Evolutionary conservation across 2,888 invertebrate species (phyloP).

Genomic region (Ophioninae sp.): DNA sequence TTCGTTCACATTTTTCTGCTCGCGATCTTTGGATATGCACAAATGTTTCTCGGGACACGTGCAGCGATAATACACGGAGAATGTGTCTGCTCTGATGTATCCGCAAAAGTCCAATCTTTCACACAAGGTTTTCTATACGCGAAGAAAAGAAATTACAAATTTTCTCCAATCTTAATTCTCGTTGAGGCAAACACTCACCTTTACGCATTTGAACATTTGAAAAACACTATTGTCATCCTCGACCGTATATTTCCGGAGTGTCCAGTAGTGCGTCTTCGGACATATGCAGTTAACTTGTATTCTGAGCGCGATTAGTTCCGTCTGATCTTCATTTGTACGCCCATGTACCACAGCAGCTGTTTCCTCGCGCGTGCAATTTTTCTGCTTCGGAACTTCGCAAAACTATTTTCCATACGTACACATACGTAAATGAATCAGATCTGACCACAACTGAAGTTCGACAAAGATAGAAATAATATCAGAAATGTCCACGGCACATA

Average conservation of each 20-base stretch:
- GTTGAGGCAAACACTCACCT: slow-evolving; percentile 64
- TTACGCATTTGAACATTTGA: slow-evolving; percentile 81
- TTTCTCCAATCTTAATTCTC: neutral
- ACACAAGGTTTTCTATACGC: slow-evolving; percentile 82
- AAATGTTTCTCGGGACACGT: slow-evolving; percentile 84
- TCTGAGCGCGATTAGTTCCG: slow-evolving; percentile 79
- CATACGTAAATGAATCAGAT: neutral
- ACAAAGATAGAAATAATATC: neutral
- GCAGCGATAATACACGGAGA: slow-evolving; percentile 85
- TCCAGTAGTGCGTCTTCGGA: slow-evolving; percentile 83
- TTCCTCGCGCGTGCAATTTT: slow-evolving; percentile 80
- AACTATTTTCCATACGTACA: slow-evolving; percentile 79
- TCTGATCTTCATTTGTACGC: slow-evolving; percentile 80
- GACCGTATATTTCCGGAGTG: slow-evolving; percentile 76
- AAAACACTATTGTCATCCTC: slow-evolving; percentile 71
- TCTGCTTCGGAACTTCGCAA: slow-evolving; percentile 81
- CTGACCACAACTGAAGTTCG: neutral
- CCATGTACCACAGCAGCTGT: slow-evolving; percentile 80
- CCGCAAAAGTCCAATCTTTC: slow-evolving; percentile 84
- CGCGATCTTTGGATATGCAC: slow-evolving; percentile 83
- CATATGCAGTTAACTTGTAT: slow-evolving; percentile 83
- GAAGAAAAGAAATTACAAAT: slow-evolving; percentile 19
- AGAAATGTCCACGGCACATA: slow-evolving; percentile 50
- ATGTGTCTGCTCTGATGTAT: slow-evolving; percentile 83
- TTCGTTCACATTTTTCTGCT: slow-evolving; percentile 81